These are phyloP conservation scores for Hippocampus guttulatus DNA, from an alignment of 2,113 vertebrate species.

Conservation along the genomic window DNA sequence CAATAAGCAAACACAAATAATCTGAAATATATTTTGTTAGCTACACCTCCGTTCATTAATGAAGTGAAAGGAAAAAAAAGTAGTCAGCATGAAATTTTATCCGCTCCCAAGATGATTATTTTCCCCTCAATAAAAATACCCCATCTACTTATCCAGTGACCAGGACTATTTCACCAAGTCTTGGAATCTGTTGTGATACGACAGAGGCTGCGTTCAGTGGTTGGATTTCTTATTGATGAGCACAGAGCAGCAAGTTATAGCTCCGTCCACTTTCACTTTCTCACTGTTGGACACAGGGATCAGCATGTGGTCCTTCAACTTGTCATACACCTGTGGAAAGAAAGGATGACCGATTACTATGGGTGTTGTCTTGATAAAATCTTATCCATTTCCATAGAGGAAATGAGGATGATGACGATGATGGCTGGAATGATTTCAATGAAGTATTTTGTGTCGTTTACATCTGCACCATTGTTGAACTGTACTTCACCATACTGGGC, in stretches of 20 bases:
- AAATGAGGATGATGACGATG: too few relatives aligned
- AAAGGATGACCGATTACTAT: background rate
- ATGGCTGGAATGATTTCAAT: background rate
- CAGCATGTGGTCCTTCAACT: slow-evolving; percentile 92
- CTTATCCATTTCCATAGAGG: background rate
- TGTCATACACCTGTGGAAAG: slow-evolving; percentile 84
- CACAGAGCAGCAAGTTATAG: slow-evolving; percentile 86
- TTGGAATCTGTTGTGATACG: slow-evolving; percentile 7
- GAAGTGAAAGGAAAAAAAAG: slow-evolving; percentile 8
- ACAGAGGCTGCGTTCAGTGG: slow-evolving; percentile 68
- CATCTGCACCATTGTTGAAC: background rate
- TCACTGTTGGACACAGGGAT: slow-evolving; percentile 83
- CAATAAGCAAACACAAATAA: background rate
- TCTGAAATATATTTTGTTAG: background rate
- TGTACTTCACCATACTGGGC: background rate
- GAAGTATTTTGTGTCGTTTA: background rate
- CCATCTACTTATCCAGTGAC: background rate
- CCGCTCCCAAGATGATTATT: background rate
- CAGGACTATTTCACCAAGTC: background rate
- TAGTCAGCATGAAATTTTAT: background rate
- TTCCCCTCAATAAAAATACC: slow-evolving; percentile 5
- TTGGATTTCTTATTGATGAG: slow-evolving; percentile 85
- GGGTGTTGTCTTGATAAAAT: background rate
- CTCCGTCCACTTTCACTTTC: slow-evolving; percentile 85
- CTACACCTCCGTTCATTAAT: background rate